Conservation (phyloP, 1,140 invertebrate genomes). For the Himalopsyche phryganea region DNA sequence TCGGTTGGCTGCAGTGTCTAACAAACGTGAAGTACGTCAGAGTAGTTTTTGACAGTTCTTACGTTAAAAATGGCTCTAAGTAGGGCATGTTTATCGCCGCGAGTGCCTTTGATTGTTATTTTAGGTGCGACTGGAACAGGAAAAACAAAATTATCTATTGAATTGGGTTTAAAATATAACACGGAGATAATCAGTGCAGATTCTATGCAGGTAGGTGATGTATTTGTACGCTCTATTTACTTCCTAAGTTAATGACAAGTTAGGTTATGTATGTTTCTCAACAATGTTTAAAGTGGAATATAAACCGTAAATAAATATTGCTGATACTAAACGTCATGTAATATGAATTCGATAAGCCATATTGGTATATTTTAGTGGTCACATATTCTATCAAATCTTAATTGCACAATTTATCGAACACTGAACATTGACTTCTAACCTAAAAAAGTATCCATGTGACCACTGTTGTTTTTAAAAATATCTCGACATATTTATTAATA, state of each 20-base stretch:
- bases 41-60: conserved; percentile 24
- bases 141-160: conserved; percentile 93
- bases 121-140: conserved; percentile 94
- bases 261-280: neutral
- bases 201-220: conserved; percentile 90
- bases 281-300: conserved; percentile 2
- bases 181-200: conserved; percentile 99
- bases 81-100: conserved; percentile 9
- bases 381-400: too few species aligned
- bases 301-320: too few species aligned
- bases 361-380: too few species aligned
- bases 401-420: too few species aligned
- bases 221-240: too few species aligned
- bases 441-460: too few species aligned
- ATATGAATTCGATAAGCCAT: too few species aligned
- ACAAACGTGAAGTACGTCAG: conserved; percentile 16
- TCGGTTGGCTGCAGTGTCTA: conserved; percentile 14
- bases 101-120: conserved; percentile 76
- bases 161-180: conserved; percentile 80
- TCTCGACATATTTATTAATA: too few species aligned
- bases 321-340: too few species aligned
- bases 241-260: neutral
- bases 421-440: too few species aligned
- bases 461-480: too few species aligned
- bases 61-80: conserved; percentile 41